Percentiles rank a stretch among this genome's conserved stretches.
Conservation (phyloP, 2,797 vertebrate genomes). For the Leucoraja ocellata region DNA sequence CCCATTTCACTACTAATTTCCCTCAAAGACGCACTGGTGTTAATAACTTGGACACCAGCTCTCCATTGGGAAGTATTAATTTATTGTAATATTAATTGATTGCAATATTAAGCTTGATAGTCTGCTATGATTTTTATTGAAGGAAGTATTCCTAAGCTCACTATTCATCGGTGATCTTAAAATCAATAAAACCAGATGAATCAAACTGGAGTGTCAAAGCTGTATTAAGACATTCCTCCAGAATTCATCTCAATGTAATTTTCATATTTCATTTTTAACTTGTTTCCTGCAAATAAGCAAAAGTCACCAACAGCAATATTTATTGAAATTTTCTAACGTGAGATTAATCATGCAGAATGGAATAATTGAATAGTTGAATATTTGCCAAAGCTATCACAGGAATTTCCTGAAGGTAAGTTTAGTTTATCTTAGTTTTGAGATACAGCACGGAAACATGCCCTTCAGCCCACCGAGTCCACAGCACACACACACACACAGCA, state of each 20-base stretch:
- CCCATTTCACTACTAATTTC: background rate
- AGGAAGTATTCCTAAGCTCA: background rate
- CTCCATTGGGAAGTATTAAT: background rate
- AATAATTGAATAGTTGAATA: background rate
- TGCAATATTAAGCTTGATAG: background rate
- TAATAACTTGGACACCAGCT: background rate
- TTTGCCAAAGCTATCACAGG: background rate
- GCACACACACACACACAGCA: no score
- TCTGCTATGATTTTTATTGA: background rate
- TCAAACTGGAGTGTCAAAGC: background rate
- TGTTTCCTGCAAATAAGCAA: background rate
- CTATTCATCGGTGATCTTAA: background rate
- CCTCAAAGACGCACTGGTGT: background rate
- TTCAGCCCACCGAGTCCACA: no score
- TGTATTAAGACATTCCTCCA: background rate
- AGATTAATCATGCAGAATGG: conserved; percentile 44
- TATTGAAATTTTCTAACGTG: conserved; percentile 49
- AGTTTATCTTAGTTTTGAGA: no score
- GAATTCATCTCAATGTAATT: background rate
- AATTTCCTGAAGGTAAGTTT: no score
- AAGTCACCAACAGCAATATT: conserved; percentile 43
- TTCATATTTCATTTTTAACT: conserved; percentile 19
- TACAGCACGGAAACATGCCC: no score
- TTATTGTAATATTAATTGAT: conserved; percentile 2
- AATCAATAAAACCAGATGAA: background rate